phyloP scores from a whole-genome alignment of 2,797 vertebrate genomes.

The Brachymystax lenok region DNA sequence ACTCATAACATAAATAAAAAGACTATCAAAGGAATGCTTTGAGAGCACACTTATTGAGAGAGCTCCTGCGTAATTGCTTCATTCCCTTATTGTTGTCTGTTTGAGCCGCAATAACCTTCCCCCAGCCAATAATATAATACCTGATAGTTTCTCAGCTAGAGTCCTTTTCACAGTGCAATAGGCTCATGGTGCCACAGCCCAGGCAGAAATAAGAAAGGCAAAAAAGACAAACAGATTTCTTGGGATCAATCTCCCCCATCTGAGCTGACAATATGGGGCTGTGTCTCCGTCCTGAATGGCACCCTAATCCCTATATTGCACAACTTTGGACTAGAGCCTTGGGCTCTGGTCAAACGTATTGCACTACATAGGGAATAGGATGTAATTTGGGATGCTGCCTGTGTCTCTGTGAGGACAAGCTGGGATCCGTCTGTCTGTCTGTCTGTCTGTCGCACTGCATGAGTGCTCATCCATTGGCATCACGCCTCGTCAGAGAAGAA shows the following conservation, averaged over 20 bases:
- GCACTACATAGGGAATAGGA: background rate
- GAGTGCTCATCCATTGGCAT: constrained; percentile 21
- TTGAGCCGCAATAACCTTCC: constrained; percentile 6
- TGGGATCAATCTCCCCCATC: constrained; percentile 6
- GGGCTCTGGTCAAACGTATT: background rate
- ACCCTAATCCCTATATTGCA: background rate
- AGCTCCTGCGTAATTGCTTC: constrained; percentile 13
- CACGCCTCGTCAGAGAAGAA: constrained; percentile 12
- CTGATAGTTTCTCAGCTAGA: constrained; percentile 3
- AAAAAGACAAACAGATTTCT: constrained; percentile 42
- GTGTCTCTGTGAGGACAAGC: background rate
- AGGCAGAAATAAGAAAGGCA: constrained; percentile 45
- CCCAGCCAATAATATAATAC: background rate
- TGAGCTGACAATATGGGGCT: constrained; percentile 31
- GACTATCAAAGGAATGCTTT: background rate
- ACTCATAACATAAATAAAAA: background rate
- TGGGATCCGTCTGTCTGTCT: no score
- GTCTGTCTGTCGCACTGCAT: background rate
- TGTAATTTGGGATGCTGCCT: constrained; percentile 12
- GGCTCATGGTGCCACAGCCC: constrained; percentile 33
- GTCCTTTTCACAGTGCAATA: constrained; percentile 16
- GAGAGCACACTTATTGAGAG: background rate
- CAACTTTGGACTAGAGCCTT: constrained; percentile 25
- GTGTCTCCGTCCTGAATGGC: background rate
- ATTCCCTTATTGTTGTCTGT: constrained; percentile 16